These are phyloP conservation scores for Epinephelus awoara DNA, from an alignment of 2,797 vertebrate genomes.

Conservation along the genomic window DNA sequence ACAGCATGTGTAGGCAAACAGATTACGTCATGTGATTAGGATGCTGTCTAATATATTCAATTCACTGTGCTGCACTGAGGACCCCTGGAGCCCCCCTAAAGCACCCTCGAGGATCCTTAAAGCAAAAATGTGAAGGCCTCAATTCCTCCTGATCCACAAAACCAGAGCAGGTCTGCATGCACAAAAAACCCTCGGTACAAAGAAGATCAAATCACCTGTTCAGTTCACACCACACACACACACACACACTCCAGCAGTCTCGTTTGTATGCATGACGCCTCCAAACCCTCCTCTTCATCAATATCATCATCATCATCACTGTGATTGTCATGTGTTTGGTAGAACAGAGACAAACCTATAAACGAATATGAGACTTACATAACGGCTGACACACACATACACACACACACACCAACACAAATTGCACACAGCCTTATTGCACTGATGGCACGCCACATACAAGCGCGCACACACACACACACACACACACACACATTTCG, in stretches of 20 bases:
- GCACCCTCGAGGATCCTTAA: constrained; percentile 9
- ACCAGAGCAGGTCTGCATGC: constrained; percentile 1
- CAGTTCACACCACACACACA: constrained; percentile 4
- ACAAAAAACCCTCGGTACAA: not conserved
- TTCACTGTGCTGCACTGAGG: constrained; percentile 32
- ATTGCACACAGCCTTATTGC: constrained; percentile 15
- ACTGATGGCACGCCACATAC: constrained; percentile 39
- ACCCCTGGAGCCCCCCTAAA: constrained; percentile 10
- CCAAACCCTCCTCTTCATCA: constrained; percentile 17
- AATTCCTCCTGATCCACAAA: not conserved
- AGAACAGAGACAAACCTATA: constrained; percentile 23
- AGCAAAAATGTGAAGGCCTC: constrained; percentile 8
- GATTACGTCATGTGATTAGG: constrained; percentile 40
- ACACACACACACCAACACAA: not conserved
- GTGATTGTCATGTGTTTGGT: constrained; percentile 39
- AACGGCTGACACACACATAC: constrained; percentile 48
- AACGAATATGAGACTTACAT: constrained; percentile 62
- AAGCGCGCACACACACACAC: constrained; percentile 1
- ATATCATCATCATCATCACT: constrained; percentile 41
- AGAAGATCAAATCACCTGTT: constrained; percentile 45
- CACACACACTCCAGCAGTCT: not conserved
- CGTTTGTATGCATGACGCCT: constrained; percentile 34
- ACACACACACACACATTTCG: constrained; percentile 20
- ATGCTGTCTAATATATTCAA: constrained; percentile 47
- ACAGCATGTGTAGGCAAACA: constrained; percentile 5